Percentiles rank a stretch among this genome's conserved stretches.
phyloP scores from a whole-genome alignment of 2,888 invertebrate species.

The Aleiodes leptofemur region DNA sequence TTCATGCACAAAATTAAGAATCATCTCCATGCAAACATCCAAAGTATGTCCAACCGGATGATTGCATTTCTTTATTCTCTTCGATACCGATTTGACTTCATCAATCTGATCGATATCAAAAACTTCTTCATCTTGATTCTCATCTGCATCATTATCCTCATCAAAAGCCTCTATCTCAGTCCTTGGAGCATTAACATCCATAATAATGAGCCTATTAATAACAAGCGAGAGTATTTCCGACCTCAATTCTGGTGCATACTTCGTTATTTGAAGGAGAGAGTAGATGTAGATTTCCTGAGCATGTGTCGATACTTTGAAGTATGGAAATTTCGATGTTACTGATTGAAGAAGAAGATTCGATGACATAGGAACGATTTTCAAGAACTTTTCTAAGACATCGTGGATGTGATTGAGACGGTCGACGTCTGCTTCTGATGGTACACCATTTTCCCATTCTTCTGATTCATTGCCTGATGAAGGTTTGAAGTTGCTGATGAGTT shows the following conservation, averaged over 20 bases:
- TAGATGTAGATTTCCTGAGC: conserved; percentile 85
- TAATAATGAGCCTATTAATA: conserved; percentile 84
- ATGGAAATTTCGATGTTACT: conserved; percentile 84
- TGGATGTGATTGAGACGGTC: conserved; percentile 82
- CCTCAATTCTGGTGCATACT: conserved; percentile 84
- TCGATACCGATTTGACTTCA: conserved; percentile 56
- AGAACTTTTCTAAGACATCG: conserved; percentile 75
- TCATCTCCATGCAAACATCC: conserved; percentile 86
- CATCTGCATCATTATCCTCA: conserved; percentile 72
- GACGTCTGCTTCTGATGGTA: conserved; percentile 78
- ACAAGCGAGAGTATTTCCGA: conserved; percentile 85
- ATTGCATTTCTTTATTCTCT: conserved; percentile 63
- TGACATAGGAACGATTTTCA: conserved; percentile 80
- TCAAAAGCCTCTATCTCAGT: conserved; percentile 74
- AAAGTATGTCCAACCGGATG: conserved; percentile 81
- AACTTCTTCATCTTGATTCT: conserved; percentile 75
- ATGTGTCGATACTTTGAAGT: conserved; percentile 82
- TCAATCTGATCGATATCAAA: conserved; percentile 57
- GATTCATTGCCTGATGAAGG: conserved; percentile 76
- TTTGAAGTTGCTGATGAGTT: conserved; percentile 80
- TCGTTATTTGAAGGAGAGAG: conserved; percentile 86
- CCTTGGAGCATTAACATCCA: conserved; percentile 85
- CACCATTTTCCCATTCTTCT: conserved; percentile 79
- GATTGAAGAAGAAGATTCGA: conserved; percentile 82
- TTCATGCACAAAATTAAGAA: conserved; percentile 83